These are phyloP conservation scores for Apus apus DNA, from an alignment of 2,113 vertebrate genomes.

Conservation along the genomic window DNA sequence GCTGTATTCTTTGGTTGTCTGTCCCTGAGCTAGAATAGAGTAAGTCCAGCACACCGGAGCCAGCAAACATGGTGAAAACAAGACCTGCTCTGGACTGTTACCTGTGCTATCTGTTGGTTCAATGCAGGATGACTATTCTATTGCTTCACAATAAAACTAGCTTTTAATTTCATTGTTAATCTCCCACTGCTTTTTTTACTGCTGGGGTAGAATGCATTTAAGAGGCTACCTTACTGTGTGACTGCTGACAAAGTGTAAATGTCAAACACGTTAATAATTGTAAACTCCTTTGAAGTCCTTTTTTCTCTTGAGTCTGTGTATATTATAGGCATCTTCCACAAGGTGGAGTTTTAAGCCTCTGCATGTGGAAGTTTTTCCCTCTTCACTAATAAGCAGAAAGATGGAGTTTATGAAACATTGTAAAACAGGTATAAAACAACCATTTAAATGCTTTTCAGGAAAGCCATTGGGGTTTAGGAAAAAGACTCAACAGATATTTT, in stretches of 20 bases:
- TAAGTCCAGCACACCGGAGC: not conserved
- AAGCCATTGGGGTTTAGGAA: not conserved
- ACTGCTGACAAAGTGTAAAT: not conserved
- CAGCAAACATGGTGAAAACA: not conserved
- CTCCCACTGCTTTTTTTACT: not conserved
- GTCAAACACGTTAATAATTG: accelerated
- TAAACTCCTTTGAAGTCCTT: not conserved
- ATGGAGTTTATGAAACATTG: not conserved
- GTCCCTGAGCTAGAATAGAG: not conserved
- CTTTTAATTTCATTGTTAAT: not conserved
- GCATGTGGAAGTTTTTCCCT: not conserved
- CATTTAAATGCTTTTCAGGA: not conserved
- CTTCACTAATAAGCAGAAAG: not conserved
- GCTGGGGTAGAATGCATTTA: not conserved
- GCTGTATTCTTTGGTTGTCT: not conserved
- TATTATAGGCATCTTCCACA: constrained; percentile 9
- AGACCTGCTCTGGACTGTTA: not conserved
- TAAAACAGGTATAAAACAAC: not conserved
- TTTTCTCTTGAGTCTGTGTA: not conserved
- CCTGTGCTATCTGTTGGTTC: not conserved
- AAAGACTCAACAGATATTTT: not conserved
- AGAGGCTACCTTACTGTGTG: not conserved
- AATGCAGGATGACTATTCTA: not conserved
- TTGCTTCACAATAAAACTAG: not conserved
- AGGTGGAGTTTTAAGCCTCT: constrained; percentile 41